Conservation (phyloP, 1,140 invertebrate genomes). For the Oryctes rhinoceros region DNA sequence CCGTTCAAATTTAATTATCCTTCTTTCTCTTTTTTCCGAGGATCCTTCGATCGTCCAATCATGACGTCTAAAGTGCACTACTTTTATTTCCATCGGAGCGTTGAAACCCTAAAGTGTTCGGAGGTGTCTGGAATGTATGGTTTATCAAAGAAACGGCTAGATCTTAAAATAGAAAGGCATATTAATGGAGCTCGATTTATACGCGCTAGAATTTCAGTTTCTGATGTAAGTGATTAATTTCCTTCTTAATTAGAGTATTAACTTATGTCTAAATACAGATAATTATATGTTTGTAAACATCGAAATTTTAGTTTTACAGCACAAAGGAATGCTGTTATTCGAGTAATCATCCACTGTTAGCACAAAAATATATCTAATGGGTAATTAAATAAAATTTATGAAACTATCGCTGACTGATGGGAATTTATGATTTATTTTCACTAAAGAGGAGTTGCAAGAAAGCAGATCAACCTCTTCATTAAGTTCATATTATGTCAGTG, state of each 20-base stretch:
- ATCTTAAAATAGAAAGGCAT: conserved; percentile 17
- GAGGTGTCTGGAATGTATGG: not conserved
- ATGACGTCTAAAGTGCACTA: not conserved
- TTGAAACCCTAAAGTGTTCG: conserved; percentile 2
- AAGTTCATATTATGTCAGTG: not conserved
- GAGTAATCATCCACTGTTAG: not conserved
- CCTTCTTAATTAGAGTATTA: conserved; percentile 11
- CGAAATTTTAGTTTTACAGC: conserved; percentile 4
- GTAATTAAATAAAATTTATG: not conserved
- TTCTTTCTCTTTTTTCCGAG: not conserved
- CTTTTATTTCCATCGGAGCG: conserved; percentile 6
- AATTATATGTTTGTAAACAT: conserved; percentile 27
- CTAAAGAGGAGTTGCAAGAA: no score
- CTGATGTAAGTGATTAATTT: conserved; percentile 22
- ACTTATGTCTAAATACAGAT: conserved; percentile 2
- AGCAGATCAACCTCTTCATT: no score
- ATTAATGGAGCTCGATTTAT: not conserved
- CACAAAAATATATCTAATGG: not conserved
- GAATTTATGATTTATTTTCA: no score
- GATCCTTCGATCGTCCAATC: not conserved
- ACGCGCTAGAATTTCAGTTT: conserved; percentile 19
- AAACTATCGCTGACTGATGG: no score
- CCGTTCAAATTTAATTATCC: conserved; percentile 21
- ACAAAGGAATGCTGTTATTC: not conserved
- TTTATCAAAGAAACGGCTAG: not conserved